phyloP scores from a whole-genome alignment of 2,113 vertebrate species.

The Chrysochloris asiatica region DNA sequence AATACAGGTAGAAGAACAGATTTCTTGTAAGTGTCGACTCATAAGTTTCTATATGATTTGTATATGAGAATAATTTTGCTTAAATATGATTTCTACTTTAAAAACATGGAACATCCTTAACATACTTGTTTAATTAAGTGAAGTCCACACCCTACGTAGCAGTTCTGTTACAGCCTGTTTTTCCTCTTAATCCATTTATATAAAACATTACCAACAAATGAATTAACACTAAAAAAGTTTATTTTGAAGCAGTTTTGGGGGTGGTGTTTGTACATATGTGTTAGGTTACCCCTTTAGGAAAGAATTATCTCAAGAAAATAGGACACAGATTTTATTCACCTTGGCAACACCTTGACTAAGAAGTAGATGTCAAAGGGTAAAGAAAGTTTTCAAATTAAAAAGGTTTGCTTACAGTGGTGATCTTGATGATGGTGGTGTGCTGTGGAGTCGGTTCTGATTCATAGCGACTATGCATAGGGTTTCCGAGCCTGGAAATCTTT shows the following conservation, averaged over 20 bases:
- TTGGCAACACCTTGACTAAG: background rate
- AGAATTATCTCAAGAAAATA: background rate
- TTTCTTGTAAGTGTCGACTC: too few species aligned
- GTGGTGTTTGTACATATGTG: background rate
- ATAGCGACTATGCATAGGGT: too few species aligned
- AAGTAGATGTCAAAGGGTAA: conserved; percentile 3
- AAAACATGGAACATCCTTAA: background rate
- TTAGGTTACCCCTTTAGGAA: background rate
- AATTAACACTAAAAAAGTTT: background rate
- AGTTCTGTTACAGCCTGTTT: background rate
- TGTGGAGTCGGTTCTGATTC: too few species aligned
- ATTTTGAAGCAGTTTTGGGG: background rate
- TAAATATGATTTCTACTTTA: background rate
- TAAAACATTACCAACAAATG: background rate
- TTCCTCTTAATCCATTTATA: background rate
- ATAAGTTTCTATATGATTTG: background rate
- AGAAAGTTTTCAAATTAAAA: background rate
- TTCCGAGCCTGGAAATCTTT: too few species aligned
- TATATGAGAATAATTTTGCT: background rate
- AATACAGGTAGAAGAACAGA: background rate
- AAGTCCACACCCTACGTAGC: background rate
- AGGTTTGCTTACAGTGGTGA: background rate
- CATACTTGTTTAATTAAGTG: background rate
- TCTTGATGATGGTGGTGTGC: too few species aligned
- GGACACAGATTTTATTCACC: background rate